Evolutionary conservation across 1,140 invertebrate species (phyloP).

Genomic region (Sinella curviseta): DNA sequence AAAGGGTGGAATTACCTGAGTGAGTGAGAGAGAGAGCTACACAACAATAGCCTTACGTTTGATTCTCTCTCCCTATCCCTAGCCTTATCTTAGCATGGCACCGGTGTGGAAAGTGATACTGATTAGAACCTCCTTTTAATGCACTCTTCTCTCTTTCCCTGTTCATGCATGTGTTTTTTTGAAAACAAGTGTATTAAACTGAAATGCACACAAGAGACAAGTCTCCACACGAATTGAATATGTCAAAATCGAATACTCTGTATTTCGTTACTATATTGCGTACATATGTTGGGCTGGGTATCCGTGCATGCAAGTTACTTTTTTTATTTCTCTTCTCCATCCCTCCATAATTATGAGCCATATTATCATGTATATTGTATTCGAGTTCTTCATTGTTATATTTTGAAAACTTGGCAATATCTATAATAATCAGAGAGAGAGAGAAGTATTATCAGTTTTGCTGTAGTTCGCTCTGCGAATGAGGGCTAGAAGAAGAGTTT

Average conservation of each 20-base stretch:
- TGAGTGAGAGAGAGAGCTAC: background rate
- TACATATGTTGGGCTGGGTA: background rate
- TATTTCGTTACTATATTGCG: background rate
- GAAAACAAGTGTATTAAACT: background rate
- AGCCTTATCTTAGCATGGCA: background rate
- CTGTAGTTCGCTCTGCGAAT: background rate
- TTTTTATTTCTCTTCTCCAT: background rate
- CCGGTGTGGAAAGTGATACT: conserved; percentile 1
- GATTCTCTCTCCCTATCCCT: background rate
- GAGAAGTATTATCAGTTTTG: background rate
- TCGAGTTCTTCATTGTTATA: background rate
- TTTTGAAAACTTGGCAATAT: background rate
- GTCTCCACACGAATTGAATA: background rate
- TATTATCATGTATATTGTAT: background rate
- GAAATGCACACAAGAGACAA: background rate
- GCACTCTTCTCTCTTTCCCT: background rate
- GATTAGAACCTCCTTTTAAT: background rate
- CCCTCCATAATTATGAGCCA: background rate
- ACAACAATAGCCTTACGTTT: background rate
- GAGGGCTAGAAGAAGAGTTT: background rate
- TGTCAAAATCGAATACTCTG: background rate
- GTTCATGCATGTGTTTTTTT: background rate
- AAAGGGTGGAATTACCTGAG: background rate
- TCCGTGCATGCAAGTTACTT: background rate
- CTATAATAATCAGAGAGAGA: background rate